A percentile compares a stretch with the other conserved stretches of the same genome.
phyloP scores from a whole-genome alignment of 2,888 invertebrate species.

The Rhagophthalmus giganteus region DNA sequence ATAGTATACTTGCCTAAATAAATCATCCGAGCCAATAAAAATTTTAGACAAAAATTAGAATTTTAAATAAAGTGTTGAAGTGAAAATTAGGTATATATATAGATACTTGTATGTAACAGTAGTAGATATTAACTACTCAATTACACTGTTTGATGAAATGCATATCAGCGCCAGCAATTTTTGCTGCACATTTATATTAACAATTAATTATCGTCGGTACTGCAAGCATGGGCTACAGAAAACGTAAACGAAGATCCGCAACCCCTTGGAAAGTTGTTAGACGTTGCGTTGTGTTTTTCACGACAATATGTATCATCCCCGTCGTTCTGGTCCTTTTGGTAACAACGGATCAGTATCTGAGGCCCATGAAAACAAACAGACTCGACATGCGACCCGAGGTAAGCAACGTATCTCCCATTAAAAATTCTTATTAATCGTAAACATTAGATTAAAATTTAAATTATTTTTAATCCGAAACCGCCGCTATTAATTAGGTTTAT shows the following conservation, averaged over 20 bases:
- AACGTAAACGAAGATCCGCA: conserved; percentile 49
- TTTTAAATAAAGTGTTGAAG: neutral
- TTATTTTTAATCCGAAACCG: too few species aligned
- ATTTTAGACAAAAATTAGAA: neutral
- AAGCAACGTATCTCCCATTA: too few species aligned
- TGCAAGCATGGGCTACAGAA: conserved; percentile 23
- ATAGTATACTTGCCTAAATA: conserved; percentile 20
- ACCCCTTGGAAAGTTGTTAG: conserved; percentile 55
- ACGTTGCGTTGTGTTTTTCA: conserved; percentile 63
- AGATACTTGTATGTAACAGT: neutral
- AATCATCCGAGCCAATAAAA: conserved; percentile 29
- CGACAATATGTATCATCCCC: conserved; percentile 63
- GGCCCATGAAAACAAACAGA: conserved; percentile 60
- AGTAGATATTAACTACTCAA: neutral
- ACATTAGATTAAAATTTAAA: too few species aligned
- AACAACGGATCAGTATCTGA: conserved; percentile 65
- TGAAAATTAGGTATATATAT: too few species aligned
- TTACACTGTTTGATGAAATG: conserved; percentile 16
- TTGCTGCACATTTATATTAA: conserved; percentile 10
- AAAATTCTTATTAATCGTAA: too few species aligned
- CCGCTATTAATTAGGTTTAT: too few species aligned
- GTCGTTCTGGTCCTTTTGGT: conserved; percentile 64
- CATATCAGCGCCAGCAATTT: conserved; percentile 16
- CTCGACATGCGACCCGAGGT: conserved; percentile 60
- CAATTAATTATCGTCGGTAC: conserved; percentile 1